These are phyloP conservation scores for Helicoverpa assulta DNA, from an alignment of 2,888 invertebrate species.

Conservation along the genomic window DNA sequence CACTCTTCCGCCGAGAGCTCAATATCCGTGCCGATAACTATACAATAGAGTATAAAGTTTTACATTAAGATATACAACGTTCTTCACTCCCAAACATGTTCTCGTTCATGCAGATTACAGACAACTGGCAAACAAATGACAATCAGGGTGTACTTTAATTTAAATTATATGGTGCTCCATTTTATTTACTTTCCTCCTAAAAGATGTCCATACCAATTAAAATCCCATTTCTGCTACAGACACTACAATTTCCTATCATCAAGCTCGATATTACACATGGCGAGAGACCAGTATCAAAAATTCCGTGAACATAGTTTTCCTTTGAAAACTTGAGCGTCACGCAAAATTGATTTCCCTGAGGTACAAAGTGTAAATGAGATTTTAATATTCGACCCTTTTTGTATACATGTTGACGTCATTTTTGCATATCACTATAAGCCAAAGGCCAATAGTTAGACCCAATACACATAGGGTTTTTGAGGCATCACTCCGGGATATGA, in stretches of 20 bases:
- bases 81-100: too few species aligned
- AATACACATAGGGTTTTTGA: conserved; percentile 3
- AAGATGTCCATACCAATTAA: background rate
- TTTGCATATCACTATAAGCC: conserved; percentile 37
- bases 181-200: background rate
- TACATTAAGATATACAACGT: too few species aligned
- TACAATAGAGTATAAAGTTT: too few species aligned
- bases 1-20: too few species aligned
- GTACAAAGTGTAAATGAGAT: conserved; percentile 39
- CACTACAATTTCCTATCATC: background rate
- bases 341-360: conserved; percentile 52
- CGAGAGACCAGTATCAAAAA: background rate
- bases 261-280: background rate
- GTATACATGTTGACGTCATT: conserved; percentile 16
- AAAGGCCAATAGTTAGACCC: background rate
- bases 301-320: conserved; percentile 30
- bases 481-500: background rate
- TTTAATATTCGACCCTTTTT: conserved; percentile 49
- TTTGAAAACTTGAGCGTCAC: conserved; percentile 37
- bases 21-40: too few species aligned
- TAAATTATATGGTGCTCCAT: background rate
- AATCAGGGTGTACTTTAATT: background rate
- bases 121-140: too few species aligned
- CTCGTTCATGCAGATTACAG: too few species aligned
- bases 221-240: background rate